These are phyloP conservation scores for Aspidoscelis tigris DNA, from an alignment of 2,113 vertebrate species.

Conservation along the genomic window DNA sequence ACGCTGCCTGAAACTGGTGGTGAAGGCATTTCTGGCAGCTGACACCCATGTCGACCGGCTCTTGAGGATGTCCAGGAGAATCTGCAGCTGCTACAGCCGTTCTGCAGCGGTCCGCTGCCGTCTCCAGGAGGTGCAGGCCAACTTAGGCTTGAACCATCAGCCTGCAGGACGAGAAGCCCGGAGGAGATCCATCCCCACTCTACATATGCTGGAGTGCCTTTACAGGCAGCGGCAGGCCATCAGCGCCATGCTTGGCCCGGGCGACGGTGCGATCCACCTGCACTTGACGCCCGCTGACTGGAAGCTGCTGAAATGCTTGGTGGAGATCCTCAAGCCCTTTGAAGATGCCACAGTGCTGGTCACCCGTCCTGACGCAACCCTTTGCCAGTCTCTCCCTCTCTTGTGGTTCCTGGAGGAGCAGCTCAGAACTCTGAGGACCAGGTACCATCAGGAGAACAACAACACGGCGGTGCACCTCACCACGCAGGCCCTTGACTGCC, in stretches of 20 bases:
- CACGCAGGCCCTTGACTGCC: conserved; percentile 9
- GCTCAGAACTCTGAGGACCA: conserved; percentile 1
- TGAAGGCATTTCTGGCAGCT: neutral
- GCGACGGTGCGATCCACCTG: neutral
- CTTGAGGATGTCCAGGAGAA: neutral
- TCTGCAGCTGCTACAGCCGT: neutral
- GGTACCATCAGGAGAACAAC: conserved; percentile 23
- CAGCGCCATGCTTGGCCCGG: neutral
- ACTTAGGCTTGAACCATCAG: neutral
- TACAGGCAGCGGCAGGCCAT: conserved; percentile 7
- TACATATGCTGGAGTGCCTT: conserved; percentile 15
- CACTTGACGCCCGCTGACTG: neutral
- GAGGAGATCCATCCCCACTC: neutral
- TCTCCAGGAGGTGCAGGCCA: neutral
- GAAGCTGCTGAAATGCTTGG: conserved; percentile 30
- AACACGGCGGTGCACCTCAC: neutral
- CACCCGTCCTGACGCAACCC: neutral
- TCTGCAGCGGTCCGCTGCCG: neutral
- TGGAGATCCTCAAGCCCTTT: conserved; percentile 34
- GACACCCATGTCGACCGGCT: conserved; percentile 1
- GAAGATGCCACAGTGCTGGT: conserved; percentile 7
- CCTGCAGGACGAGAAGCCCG: neutral
- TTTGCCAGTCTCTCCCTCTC: conserved; percentile 21
- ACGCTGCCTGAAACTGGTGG: conserved; percentile 2
- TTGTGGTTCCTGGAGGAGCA: conserved; percentile 33